Base-by-base conservation (phyloP, 2,797 vertebrate species). In the Eulemur rubriventer region DNA sequence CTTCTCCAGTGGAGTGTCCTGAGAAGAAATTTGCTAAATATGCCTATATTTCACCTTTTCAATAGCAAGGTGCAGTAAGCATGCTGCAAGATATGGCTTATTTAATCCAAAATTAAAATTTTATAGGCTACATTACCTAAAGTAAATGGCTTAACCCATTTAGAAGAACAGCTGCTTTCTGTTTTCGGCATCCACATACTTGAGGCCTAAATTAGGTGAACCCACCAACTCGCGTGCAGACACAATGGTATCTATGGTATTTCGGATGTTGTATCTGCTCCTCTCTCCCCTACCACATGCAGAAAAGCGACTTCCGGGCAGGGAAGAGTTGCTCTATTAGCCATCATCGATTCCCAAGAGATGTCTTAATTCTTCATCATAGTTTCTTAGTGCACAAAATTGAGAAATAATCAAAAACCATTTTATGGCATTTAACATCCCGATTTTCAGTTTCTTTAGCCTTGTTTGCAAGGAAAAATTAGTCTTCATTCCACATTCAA, bases 21-120 rank as follows among this genome's bases (percentile, higher is more conserved):
- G 98, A 98, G 98, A 98, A 98, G 98, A 98, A 98, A 98, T 98
- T 98, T 97, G 94, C 98, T 98, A 99, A 98, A 98, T 98, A 98
- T 82, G 91, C 96, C 98, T 98, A 98, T 99, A 99, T 99, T 99
- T 99, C 99, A 99, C 99, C 98, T 98, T 98, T 96, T 90, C 98
- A 99, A 98, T 98, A 98, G 98, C 98, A 98, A 99, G 98, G 98
- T 98, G 97, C 98, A 97, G 97, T 59, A 97, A 94, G 97, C 97
- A 97, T 87, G 96, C 96, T 97, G 97, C 98, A 98, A 98, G 98
- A 98, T 98, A 98, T 38, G 97, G 98, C 97, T 99, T 99, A 99
- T 99, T 98, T 98, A 98, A 98, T 98, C 97, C 98, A 98, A 98
- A 99, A 99, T 99, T 99, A 99, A 99, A 99, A 99, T 98, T 99